These are phyloP conservation scores for Diadema setosum DNA, from an alignment of 35 echinoderm and acorn worm species.

Conservation along the genomic window DNA sequence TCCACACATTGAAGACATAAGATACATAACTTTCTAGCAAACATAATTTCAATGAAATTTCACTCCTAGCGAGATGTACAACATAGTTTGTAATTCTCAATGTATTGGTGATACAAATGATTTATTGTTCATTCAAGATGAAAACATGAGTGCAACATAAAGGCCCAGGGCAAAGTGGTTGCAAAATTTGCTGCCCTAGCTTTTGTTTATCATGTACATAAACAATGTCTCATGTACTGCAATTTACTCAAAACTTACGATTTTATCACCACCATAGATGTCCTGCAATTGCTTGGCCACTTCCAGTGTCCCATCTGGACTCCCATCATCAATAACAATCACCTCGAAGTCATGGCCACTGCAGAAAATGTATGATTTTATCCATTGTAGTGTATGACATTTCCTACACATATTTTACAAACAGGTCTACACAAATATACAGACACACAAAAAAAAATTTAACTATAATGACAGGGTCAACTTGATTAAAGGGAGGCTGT, in stretches of 20 bases:
- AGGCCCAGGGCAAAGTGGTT: too few species aligned
- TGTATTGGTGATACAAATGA: too few species aligned
- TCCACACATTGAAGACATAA: too few species aligned
- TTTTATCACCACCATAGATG: conserved; percentile 92
- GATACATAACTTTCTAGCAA: too few species aligned
- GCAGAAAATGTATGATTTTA: conserved; percentile 10
- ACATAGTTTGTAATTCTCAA: too few species aligned
- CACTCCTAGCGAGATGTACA: too few species aligned
- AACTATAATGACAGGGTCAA: neutral
- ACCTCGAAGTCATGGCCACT: conserved; percentile 90
- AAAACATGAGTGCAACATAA: too few species aligned
- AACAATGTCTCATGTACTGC: too few species aligned
- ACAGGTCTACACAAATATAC: neutral
- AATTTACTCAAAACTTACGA: too few species aligned
- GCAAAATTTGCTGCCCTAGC: too few species aligned
- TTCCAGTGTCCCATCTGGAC: conserved; percentile 94
- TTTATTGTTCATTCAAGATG: neutral
- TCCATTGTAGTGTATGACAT: neutral
- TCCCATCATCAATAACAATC: conserved; percentile 97
- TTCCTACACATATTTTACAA: neutral
- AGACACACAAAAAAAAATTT: neutral
- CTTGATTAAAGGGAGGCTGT: neutral
- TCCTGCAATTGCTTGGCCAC: conserved; percentile 86
- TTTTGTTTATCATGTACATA: too few species aligned
- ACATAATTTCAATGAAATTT: too few species aligned